Percentiles rank a stretch among this genome's conserved stretches.
phyloP scores from a whole-genome alignment of 2,888 invertebrate genomes.

The Rhingia rostrata region DNA sequence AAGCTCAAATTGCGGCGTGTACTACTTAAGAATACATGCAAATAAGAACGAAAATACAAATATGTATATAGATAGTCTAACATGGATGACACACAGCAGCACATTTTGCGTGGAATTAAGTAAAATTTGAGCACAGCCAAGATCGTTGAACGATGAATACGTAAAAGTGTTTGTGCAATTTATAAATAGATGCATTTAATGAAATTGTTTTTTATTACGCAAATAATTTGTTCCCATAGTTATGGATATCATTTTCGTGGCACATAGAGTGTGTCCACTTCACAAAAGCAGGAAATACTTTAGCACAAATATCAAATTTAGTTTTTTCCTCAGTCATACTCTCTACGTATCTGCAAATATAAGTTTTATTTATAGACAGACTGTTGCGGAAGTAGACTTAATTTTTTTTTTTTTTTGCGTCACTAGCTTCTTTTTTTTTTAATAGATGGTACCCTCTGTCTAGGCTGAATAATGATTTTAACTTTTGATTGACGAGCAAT shows the following conservation, averaged over 20 bases:
- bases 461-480: conserved; percentile 2
- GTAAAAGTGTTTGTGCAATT: conserved; percentile 17
- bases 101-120: conserved; percentile 2
- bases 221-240: conserved; percentile 36
- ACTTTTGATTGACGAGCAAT: conserved; percentile 56
- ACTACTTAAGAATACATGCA: conserved; percentile 31
- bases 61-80: conserved; percentile 1
- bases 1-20: conserved; percentile 40
- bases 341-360: neutral
- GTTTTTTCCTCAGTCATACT: conserved; percentile 26
- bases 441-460: conserved; percentile 20
- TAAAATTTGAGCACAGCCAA: conserved; percentile 21
- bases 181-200: conserved; percentile 15
- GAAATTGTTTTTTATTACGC: conserved; percentile 16
- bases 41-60: conserved; percentile 18
- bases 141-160: conserved; percentile 43
- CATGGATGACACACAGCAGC: conserved; percentile 17
- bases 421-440: conserved; percentile 22
- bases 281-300: conserved; percentile 35
- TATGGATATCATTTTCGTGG: conserved; percentile 57
- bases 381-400: conserved; percentile 64
- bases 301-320: neutral
- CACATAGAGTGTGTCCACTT: conserved; percentile 35
- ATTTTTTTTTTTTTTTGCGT: conserved; percentile 44
- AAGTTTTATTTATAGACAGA: conserved; percentile 51